phyloP scores from a whole-genome alignment of 2,888 invertebrate genomes.

The Pogonocherus hispidulus region DNA sequence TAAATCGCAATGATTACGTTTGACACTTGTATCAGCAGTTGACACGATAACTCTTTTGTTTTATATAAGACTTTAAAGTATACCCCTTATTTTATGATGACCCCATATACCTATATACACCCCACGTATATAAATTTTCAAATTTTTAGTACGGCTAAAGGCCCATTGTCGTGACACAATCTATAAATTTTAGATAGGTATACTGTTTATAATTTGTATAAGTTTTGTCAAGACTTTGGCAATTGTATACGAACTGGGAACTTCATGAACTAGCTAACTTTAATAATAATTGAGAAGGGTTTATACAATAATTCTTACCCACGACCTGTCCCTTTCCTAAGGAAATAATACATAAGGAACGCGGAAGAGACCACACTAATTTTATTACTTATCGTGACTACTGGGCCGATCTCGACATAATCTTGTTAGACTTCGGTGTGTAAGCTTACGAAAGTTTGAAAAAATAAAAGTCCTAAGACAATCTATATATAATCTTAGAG shows the following conservation, averaged over 20 bases:
- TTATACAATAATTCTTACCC: not conserved
- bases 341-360: not conserved
- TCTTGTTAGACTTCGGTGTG: not conserved
- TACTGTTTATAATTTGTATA: not conserved
- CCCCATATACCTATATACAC: too few relatives aligned
- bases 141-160: too few relatives aligned
- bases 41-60: too few relatives aligned
- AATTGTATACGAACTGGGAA: not conserved
- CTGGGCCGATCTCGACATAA: not conserved
- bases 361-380: not conserved
- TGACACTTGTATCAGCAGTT: too few relatives aligned
- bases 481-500: too few relatives aligned
- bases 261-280: not conserved
- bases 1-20: too few relatives aligned
- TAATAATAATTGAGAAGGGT: not conserved
- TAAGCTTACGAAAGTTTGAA: not conserved
- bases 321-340: not conserved
- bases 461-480: not conserved
- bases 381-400: not conserved
- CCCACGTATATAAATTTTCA: too few relatives aligned
- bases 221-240: not conserved
- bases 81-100: too few relatives aligned
- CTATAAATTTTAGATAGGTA: too few relatives aligned
- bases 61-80: too few relatives aligned
- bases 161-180: too few relatives aligned